phyloP scores from a whole-genome alignment of 2,113 vertebrate genomes.

The Progne subis region DNA sequence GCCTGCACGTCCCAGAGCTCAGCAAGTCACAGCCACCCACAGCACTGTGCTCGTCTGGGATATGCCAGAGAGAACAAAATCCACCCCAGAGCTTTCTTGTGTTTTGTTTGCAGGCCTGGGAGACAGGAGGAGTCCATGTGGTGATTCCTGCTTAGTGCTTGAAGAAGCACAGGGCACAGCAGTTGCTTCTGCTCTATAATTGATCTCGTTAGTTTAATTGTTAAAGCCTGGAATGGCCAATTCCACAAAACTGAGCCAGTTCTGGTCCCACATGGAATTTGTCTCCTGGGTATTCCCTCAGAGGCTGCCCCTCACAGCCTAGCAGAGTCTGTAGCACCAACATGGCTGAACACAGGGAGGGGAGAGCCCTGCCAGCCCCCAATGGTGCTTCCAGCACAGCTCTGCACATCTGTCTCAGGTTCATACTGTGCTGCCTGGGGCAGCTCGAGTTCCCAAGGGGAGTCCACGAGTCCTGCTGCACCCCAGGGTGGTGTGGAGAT shows the following conservation, averaged over 20 bases:
- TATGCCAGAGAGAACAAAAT: neutral
- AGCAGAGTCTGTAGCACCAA: neutral
- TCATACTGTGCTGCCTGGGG: rapidly evolving
- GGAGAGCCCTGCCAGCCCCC: neutral
- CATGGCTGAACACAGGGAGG: neutral
- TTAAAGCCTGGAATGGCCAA: neutral
- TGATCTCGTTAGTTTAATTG: neutral
- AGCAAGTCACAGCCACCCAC: neutral
- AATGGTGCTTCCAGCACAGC: neutral
- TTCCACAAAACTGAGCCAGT: neutral
- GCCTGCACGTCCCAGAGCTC: too few species aligned
- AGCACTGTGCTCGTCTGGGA: neutral
- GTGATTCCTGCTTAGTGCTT: neutral
- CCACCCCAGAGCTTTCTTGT: neutral
- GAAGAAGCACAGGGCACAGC: neutral
- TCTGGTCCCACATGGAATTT: neutral
- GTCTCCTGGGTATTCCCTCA: neutral
- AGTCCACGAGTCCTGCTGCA: neutral
- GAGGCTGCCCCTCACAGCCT: neutral
- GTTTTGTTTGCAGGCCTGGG: neutral
- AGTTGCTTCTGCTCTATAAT: neutral
- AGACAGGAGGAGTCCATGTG: neutral
- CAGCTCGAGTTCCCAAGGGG: rapidly evolving
- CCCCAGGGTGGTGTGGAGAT: neutral
- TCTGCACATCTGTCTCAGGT: neutral